phyloP scores from a whole-genome alignment of 1,140 invertebrate species.

The Drosophila mayri region DNA sequence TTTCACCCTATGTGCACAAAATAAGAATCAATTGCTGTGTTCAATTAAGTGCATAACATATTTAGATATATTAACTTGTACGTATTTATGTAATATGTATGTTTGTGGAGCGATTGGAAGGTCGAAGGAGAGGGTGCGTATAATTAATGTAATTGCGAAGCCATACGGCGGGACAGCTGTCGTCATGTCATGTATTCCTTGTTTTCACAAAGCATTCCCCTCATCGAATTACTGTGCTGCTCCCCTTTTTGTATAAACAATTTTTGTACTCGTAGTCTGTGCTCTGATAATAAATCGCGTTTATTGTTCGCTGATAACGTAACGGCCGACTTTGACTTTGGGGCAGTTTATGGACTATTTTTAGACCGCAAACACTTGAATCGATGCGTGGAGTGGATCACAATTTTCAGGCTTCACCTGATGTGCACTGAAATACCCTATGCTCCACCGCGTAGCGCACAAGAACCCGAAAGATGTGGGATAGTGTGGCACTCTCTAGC shows the following conservation, averaged over 20 bases:
- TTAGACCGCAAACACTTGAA: constrained; percentile 14
- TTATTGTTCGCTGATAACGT: constrained; percentile 67
- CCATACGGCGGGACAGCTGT: constrained; percentile 55
- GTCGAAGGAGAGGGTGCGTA: constrained; percentile 10
- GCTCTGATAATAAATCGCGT: constrained; percentile 76
- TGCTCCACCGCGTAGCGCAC: constrained; percentile 46
- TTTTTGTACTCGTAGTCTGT: constrained; percentile 67
- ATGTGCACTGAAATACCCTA: constrained; percentile 40
- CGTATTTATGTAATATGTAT: constrained; percentile 26
- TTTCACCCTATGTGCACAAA: constrained; percentile 55
- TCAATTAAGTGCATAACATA: constrained; percentile 63
- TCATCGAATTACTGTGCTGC: constrained; percentile 55
- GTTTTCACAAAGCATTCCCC: constrained; percentile 60
- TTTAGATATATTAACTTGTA: constrained; percentile 30
- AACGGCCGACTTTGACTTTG: constrained; percentile 46
- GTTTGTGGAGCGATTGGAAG: constrained; percentile 8
- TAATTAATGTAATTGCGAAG: constrained; percentile 74
- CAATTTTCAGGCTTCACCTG: constrained; percentile 13
- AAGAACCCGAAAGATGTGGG: constrained; percentile 25
- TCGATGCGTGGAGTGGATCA: constrained; percentile 21
- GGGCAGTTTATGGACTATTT: constrained; percentile 48
- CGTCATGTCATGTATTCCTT: constrained; percentile 40
- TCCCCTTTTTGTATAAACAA: constrained; percentile 59
- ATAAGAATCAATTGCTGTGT: constrained; percentile 51
- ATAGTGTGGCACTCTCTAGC: constrained; percentile 33